Conservation (phyloP, 2,888 invertebrate species). For the Rosalia funebris region DNA sequence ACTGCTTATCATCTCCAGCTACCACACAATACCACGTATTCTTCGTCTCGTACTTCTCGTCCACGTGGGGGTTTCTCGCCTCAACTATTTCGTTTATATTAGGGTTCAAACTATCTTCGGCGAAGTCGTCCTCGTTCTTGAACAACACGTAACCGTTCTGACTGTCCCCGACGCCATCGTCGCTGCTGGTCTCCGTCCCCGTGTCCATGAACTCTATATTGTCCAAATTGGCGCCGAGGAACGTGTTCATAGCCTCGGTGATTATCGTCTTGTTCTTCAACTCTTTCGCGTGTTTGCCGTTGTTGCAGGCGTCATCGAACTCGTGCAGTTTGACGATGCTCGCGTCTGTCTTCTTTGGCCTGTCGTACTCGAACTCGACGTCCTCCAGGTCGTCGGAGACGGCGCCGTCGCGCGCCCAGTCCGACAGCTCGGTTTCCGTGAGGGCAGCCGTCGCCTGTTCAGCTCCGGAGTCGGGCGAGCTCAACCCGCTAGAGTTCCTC, state of each 20-base stretch:
- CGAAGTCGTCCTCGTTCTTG: constrained; percentile 66
- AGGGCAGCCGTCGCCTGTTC: constrained; percentile 78
- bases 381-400: constrained; percentile 81
- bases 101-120: constrained; percentile 60
- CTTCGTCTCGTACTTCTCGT: constrained; percentile 40
- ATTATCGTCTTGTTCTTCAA: constrained; percentile 43
- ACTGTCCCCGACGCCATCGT: constrained; percentile 68
- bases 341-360: constrained; percentile 9
- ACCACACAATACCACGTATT: constrained; percentile 60
- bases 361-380: constrained; percentile 68
- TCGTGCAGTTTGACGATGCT: constrained; percentile 51
- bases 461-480: constrained; percentile 71
- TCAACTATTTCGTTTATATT: constrained; percentile 49
- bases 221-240: constrained; percentile 70
- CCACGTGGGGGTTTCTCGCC: constrained; percentile 40
- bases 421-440: constrained; percentile 88
- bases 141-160: constrained; percentile 77
- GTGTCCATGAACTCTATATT: constrained; percentile 90
- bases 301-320: constrained; percentile 59
- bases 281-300: constrained; percentile 45
- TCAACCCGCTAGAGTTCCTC: constrained; percentile 58
- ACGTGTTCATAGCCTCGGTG: constrained; percentile 53
- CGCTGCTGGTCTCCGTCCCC: constrained; percentile 82
- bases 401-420: constrained; percentile 86
- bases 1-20: constrained; percentile 47